Evolutionary conservation across 2,888 invertebrate species (phyloP).

Genomic region (Cataglyphis cursor): DNA sequence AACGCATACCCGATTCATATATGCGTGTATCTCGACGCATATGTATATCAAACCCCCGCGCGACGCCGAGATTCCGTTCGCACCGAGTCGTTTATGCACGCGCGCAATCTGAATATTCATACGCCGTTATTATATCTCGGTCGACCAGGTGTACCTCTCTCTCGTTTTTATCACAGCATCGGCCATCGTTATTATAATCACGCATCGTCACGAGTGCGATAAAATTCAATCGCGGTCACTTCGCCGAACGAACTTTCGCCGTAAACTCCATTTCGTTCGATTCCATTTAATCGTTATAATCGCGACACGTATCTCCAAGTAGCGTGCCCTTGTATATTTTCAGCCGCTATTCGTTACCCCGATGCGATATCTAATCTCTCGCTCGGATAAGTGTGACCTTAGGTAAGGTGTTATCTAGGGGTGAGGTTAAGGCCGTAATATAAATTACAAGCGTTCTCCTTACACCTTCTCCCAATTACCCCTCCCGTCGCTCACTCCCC

Average conservation of each 20-base stretch:
- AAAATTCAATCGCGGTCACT: conserved; percentile 30
- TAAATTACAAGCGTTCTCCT: conserved; percentile 56
- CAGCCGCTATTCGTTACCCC: neutral
- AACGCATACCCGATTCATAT: conserved; percentile 38
- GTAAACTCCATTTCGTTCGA: neutral
- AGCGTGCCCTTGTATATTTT: neutral
- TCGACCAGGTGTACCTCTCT: conserved; percentile 36
- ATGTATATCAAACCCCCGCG: conserved; percentile 27
- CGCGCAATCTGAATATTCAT: conserved; percentile 46
- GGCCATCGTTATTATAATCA: conserved; percentile 6
- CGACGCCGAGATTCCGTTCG: neutral
- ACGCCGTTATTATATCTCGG: conserved; percentile 47
- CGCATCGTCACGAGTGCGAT: neutral
- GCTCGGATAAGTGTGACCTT: neutral
- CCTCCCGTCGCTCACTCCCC: conserved; percentile 8
- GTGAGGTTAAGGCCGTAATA: conserved; percentile 14
- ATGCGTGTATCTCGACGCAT: conserved; percentile 31
- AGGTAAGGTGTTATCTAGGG: neutral
- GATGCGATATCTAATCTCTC: conserved; percentile 17
- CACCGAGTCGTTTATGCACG: neutral
- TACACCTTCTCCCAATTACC: conserved; percentile 46
- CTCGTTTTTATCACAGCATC: conserved; percentile 5
- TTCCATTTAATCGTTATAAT: conserved; percentile 30
- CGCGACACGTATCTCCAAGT: neutral
- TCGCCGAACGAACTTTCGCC: neutral